phyloP scores from a whole-genome alignment of 2,888 invertebrate genomes.

The Dolichomitus sp. region DNA sequence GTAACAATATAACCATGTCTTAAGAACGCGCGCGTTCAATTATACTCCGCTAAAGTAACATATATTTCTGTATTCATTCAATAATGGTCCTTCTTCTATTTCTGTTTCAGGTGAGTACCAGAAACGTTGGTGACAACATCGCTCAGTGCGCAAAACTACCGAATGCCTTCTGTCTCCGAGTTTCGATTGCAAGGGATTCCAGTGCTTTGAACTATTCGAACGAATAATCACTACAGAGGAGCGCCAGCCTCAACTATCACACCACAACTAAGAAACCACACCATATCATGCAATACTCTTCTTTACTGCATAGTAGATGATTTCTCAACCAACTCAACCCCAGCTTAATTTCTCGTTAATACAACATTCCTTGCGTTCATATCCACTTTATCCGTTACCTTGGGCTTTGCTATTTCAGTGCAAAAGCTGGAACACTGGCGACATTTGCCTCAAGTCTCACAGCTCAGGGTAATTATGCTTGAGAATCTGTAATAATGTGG shows the following conservation, averaged over 20 bases:
- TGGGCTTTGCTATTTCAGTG: conserved; percentile 11
- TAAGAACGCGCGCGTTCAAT: not conserved
- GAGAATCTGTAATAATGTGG: conserved; percentile 43
- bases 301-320: not conserved
- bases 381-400: not conserved
- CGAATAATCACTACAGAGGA: not conserved
- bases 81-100: conserved; percentile 22
- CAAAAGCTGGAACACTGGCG: conserved; percentile 19
- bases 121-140: not conserved
- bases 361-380: conserved; percentile 42
- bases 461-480: conserved; percentile 43
- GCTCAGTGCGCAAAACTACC: not conserved
- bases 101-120: conserved; percentile 64
- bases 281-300: not conserved
- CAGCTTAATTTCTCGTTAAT: not conserved
- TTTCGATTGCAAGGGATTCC: not conserved
- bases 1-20: too few species aligned
- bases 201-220: not conserved
- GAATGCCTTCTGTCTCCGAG: conserved; percentile 15
- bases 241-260: not conserved
- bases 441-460: conserved; percentile 18
- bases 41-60: not conserved
- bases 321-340: not conserved
- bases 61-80: not conserved
- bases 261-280: too few species aligned